Conservation (phyloP, 2,888 invertebrate species). For the Leptopilina myrica region DNA sequence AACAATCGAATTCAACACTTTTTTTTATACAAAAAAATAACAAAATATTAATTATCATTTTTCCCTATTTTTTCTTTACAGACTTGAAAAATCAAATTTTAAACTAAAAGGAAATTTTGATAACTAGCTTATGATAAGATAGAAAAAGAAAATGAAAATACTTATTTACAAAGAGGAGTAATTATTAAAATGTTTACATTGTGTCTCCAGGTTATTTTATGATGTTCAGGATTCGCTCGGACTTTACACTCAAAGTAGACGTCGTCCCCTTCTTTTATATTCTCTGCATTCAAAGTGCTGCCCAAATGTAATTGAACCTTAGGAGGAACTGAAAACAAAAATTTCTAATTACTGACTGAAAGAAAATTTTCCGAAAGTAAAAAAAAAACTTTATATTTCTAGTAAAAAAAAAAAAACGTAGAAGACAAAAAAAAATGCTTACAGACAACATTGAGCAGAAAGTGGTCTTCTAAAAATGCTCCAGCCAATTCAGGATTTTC, state of each 20-base stretch:
- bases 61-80: too few species aligned
- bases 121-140: too few species aligned
- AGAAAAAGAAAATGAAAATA: not conserved
- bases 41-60: not conserved
- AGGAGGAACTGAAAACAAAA: conserved; percentile 81
- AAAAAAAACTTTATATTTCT: not conserved
- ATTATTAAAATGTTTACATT: conserved; percentile 80
- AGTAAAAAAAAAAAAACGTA: not conserved
- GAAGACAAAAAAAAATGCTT: conserved; percentile 79
- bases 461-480: conserved; percentile 87
- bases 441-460: conserved; percentile 92
- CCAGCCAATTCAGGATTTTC: conserved; percentile 89
- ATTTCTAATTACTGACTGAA: not conserved
- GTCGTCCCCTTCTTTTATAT: conserved; percentile 89
- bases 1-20: not conserved
- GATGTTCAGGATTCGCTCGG: conserved; percentile 85
- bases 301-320: conserved; percentile 85
- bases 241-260: conserved; percentile 90
- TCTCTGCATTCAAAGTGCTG: conserved; percentile 85
- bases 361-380: not conserved
- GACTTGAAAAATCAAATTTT: too few species aligned
- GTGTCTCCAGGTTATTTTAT: conserved; percentile 87
- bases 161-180: not conserved
- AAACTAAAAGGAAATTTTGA: too few species aligned
- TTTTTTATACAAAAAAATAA: not conserved